These are phyloP conservation scores for Bombus consobrinus DNA, from an alignment of 1,140 invertebrate genomes.

Conservation along the genomic window DNA sequence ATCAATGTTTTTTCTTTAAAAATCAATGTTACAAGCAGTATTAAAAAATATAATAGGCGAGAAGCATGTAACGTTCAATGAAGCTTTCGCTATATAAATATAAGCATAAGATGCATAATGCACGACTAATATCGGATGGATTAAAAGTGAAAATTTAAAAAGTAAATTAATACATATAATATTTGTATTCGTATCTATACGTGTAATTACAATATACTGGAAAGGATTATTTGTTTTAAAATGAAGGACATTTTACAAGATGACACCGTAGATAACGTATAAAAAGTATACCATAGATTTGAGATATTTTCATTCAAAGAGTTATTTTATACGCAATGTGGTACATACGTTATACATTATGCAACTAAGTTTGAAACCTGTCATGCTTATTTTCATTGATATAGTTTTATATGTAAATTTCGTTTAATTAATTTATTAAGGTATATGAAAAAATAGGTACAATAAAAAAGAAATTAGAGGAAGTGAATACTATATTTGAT, in stretches of 20 bases:
- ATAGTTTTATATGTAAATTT: background rate
- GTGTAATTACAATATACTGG: background rate
- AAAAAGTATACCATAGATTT: background rate
- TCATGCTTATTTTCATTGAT: background rate
- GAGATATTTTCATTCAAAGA: background rate
- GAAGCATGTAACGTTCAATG: no score
- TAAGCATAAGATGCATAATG: background rate
- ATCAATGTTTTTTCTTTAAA: background rate
- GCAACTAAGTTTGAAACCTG: background rate
- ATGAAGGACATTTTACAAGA: no score
- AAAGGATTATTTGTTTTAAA: background rate
- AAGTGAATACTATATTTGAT: background rate
- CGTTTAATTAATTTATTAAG: background rate
- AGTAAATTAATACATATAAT: background rate
- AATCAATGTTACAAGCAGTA: no score
- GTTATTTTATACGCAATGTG: background rate
- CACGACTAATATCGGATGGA: no score
- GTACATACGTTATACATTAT: background rate
- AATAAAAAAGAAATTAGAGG: background rate
- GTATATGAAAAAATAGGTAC: background rate
- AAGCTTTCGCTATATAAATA: no score
- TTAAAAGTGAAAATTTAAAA: background rate
- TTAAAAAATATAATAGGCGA: background rate
- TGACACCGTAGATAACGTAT: background rate
- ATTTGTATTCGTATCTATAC: background rate